Base-by-base conservation (phyloP, 2,888 invertebrate species). In the Brachyptera putata region DNA sequence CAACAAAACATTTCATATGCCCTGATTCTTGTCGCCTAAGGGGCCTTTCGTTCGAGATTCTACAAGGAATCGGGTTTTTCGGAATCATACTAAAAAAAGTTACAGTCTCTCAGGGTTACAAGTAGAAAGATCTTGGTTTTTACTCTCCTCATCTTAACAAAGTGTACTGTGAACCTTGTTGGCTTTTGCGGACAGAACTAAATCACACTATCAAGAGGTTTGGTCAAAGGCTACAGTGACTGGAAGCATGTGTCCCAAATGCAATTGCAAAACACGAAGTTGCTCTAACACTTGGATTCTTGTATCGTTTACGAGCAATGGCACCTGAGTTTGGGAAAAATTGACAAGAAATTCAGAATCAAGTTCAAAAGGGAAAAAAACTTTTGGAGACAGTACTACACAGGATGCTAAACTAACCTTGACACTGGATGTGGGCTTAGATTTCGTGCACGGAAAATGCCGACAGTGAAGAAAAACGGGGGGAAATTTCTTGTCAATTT, bases 391-490 rank as follows among this genome's bases (percentile, higher is more conserved):
- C 3, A 37, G 39, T 37, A 5, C 39, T 37, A n/a, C 5, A 11
- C 16, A 3, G 39, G 3, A 5, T 37, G 3, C 13, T 37, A 14
- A 3, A 37, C 3, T 37, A 3, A 37, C 39, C 3, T 16, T 37
- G 13, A 37, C 3, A 16, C 16, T 37, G 14, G 39, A 37, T 3
- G 39, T 4, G 3, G 3, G 3, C 3, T 13, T 66, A 57, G 62
- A 61, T 65, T 65, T 57, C 61, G 65, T 61, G 66, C 13, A 3
- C 39, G 37, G 39, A 37, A 13, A 13, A 37, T 4, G 16, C 16
- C 39, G 39, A 16, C 3, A 16, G 16, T 37, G 60, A 61, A 62
- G 62, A 63, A 58, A 56, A 61, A 62, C 63, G 65, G 5, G n/a
- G n/a, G 3, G 39, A 13, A 37, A 37, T 37, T 37, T 37, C 39